A percentile compares a stretch with the other conserved stretches of the same genome.
These are phyloP conservation scores for Vanessa atalanta DNA, from an alignment of 1,140 invertebrate species.

Conservation along the genomic window DNA sequence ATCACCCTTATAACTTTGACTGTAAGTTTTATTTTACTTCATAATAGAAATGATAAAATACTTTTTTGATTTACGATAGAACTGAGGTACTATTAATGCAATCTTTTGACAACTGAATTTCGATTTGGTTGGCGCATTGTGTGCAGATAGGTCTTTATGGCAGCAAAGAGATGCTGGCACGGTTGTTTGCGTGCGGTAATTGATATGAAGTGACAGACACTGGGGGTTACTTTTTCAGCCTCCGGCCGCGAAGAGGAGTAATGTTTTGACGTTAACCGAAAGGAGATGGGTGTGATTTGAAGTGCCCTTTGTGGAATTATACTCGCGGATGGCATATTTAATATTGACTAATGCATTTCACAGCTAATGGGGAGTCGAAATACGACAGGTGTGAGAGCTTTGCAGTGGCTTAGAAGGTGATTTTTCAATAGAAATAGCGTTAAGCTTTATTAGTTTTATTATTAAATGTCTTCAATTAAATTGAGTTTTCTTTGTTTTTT, in stretches of 20 bases:
- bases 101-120: slow-evolving; percentile 80
- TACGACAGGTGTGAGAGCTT: slow-evolving; percentile 71
- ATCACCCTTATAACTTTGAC: slow-evolving; percentile 51
- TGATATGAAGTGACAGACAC: slow-evolving; percentile 78
- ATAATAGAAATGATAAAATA: slow-evolving; percentile 47
- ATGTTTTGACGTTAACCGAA: slow-evolving; percentile 79
- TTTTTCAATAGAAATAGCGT: slow-evolving; percentile 6
- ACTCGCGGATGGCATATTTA: slow-evolving; percentile 75
- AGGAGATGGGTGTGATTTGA: slow-evolving; percentile 79
- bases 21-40: slow-evolving; percentile 61
- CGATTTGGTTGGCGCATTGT: slow-evolving; percentile 67
- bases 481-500: neutral
- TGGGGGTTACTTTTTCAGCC: slow-evolving; percentile 73
- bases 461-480: slow-evolving; percentile 13
- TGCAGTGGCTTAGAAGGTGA: slow-evolving; percentile 25
- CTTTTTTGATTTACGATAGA: slow-evolving; percentile 56
- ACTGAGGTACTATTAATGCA: slow-evolving; percentile 72
- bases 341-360: slow-evolving; percentile 80
- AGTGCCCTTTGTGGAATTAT: slow-evolving; percentile 81
- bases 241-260: slow-evolving; percentile 66
- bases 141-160: slow-evolving; percentile 71
- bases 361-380: slow-evolving; percentile 68
- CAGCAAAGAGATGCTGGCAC: slow-evolving; percentile 44
- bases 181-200: slow-evolving; percentile 79
- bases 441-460: slow-evolving; percentile 28